A percentile compares a stretch with the other conserved stretches of the same genome.
Conservation (phyloP, 1,140 invertebrate genomes). For the Atopsyche davidsoni region DNA sequence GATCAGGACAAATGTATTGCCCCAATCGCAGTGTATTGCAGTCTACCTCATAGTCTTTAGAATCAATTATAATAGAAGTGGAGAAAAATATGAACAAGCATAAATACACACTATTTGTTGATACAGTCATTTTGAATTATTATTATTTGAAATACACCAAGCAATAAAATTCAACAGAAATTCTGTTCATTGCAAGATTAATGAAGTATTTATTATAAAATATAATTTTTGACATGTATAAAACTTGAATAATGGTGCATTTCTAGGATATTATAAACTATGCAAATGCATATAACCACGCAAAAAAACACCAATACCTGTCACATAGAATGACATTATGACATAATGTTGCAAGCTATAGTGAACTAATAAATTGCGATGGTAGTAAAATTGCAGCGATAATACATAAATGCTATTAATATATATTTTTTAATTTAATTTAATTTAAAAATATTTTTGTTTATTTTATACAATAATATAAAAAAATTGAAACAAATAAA, state of each 20-base stretch:
- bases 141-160: too few relatives aligned
- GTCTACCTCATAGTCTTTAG: slow-evolving; percentile 39
- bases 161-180: too few relatives aligned
- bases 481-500: neutral
- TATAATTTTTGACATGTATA: neutral
- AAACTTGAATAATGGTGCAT: slow-evolving; percentile 3
- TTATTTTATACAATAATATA: neutral
- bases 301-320: too few relatives aligned
- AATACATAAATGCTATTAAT: neutral
- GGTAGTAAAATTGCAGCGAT: too few relatives aligned
- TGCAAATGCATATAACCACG: too few relatives aligned
- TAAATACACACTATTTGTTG: neutral
- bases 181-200: too few relatives aligned
- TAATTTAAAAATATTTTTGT: neutral
- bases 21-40: slow-evolving; percentile 71
- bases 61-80: neutral
- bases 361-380: too few relatives aligned
- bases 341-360: too few relatives aligned
- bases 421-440: neutral
- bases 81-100: neutral
- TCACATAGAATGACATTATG: too few relatives aligned
- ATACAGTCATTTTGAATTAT: too few relatives aligned
- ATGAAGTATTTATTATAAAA: too few relatives aligned
- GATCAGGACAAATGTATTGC: slow-evolving; percentile 76
- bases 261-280: too few relatives aligned